Evolutionary conservation across 2,797 vertebrate genomes (phyloP), one percentile per base, ranked within the genome.

Genomic region (Synanceia verrucosa): DNA sequence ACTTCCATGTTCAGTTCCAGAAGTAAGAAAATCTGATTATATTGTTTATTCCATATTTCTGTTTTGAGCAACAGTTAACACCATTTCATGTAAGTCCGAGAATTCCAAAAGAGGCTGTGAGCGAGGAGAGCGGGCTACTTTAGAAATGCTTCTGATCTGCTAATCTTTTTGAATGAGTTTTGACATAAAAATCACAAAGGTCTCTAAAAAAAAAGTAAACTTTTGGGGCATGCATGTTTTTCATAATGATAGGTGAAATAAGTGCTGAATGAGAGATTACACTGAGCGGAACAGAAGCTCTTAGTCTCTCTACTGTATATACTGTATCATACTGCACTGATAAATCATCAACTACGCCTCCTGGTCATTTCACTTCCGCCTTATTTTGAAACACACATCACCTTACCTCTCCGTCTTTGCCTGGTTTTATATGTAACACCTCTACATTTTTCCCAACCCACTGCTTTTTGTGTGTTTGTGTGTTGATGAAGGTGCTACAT

Each of bases 401-500:
- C n/a, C n/a, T n/a, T n/a, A n/a, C n/a, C n/a, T n/a, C n/a, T n/a
- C n/a, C n/a, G n/a, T n/a, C n/a, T n/a, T n/a, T 1, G 2, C 53
- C 13, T 48, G 55, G 2, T 72, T 44, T 48, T 60, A 46, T 53
- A 26, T 46, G 29, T 37, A 60, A 33, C 0, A 37, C 33, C 39
- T 29, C 16, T 23, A 11, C 46, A 36, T 21, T 43, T 58, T 56
- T 68, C 19, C 58, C 31, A 13, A 48, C 11, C 36, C 36, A 36
- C 14, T 52, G 43, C 2, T 73, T 31, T 66, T 69, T 67, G 50
- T 59, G 60, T 71, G 66, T 63, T 50, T 71, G 62, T 50, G 60
- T 81, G 65, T 73, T 74, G 59, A 69, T 81, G 41, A 79, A 65
- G 59, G 43, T 65, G 37, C 52, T 80, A 11, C 28, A 70, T 73